A percentile compares a stretch with the other conserved stretches of the same genome.
These are phyloP conservation scores for Tetrapedia diversipes DNA, from an alignment of 2,888 invertebrate genomes.

Conservation along the genomic window DNA sequence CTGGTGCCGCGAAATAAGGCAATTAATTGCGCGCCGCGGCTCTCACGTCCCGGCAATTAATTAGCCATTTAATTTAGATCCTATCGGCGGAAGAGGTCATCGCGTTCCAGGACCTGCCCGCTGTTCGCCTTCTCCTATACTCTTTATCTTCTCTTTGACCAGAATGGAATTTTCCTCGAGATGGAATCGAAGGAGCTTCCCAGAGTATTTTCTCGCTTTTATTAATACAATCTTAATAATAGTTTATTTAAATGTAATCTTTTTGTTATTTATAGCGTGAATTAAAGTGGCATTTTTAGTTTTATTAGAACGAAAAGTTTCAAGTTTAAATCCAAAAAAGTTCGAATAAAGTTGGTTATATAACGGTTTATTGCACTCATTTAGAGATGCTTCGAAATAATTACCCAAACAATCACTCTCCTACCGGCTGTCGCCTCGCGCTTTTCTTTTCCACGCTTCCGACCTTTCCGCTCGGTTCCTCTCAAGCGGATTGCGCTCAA, in stretches of 20 bases:
- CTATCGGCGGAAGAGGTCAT: constrained; percentile 65
- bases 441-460: constrained; percentile 6
- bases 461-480: constrained; percentile 20
- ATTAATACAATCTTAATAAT: neutral
- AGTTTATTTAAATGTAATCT: no score
- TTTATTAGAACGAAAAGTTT: no score
- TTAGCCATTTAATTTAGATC: constrained; percentile 79
- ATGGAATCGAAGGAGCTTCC: constrained; percentile 19
- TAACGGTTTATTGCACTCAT: no score
- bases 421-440: constrained; percentile 20
- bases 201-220: constrained; percentile 31
- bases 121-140: constrained; percentile 25
- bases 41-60: constrained; percentile 72
- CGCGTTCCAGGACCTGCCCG: constrained; percentile 22
- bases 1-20: constrained; percentile 56
- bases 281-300: no score
- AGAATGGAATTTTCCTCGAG: constrained; percentile 30
- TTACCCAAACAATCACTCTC: no score
- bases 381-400: no score
- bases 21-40: constrained; percentile 67
- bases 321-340: no score
- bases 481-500: constrained; percentile 25
- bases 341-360: no score
- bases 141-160: constrained; percentile 52
- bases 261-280: no score